These are phyloP conservation scores for Noctuana brunneofusca DNA, from an alignment of 2,888 invertebrate genomes.

Conservation along the genomic window DNA sequence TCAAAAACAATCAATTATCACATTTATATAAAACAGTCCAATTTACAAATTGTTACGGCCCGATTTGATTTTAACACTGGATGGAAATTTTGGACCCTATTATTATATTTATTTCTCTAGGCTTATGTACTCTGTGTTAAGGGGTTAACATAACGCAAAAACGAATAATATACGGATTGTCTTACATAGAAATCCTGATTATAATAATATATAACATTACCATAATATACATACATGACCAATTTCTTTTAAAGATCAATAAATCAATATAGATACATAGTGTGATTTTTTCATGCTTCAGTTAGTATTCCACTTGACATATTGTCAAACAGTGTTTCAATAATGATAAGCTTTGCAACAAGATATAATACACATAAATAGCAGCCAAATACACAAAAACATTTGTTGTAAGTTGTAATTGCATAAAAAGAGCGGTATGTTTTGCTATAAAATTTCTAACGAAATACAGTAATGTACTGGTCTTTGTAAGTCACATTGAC, in stretches of 20 bases:
- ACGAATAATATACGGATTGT: conserved; percentile 54
- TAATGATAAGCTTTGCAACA: conserved; percentile 51
- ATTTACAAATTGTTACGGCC: conserved; percentile 56
- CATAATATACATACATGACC: conserved; percentile 57
- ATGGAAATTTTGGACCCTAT: conserved; percentile 81
- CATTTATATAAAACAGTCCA: conserved; percentile 69
- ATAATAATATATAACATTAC: conserved; percentile 62
- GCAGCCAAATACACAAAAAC: conserved; percentile 44
- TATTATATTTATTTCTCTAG: conserved; percentile 61
- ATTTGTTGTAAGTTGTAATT: conserved; percentile 14
- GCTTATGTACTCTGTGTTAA: conserved; percentile 66
- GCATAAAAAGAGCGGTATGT: conserved; percentile 11
- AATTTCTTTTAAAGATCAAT: conserved; percentile 43
- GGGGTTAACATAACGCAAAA: conserved; percentile 58
- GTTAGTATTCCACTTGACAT: conserved; percentile 59
- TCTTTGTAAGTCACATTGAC: background rate
- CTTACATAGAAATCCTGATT: conserved; percentile 68
- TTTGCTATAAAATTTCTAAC: background rate
- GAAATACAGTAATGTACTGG: background rate
- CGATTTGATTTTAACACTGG: conserved; percentile 58
- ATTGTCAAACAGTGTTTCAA: conserved; percentile 60
- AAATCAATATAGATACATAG: no score
- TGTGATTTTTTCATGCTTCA: conserved; percentile 68
- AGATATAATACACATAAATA: conserved; percentile 49
- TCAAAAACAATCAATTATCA: conserved; percentile 70